phyloP scores from a whole-genome alignment of 2,888 invertebrate species.

The Caenorhabditis zanzibari region DNA sequence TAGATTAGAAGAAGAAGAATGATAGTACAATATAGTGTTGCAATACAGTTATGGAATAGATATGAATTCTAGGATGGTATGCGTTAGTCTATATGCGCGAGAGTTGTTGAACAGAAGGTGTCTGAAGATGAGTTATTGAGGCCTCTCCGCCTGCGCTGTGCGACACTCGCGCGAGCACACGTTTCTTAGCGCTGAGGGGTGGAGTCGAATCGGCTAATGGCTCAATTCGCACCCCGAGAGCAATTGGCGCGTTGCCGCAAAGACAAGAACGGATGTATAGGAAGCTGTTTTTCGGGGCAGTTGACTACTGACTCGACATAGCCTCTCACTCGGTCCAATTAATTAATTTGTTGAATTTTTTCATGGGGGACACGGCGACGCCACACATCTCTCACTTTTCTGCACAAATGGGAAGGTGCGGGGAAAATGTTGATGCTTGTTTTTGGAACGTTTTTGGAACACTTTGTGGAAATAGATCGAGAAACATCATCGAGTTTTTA shows the following conservation, averaged over 20 bases:
- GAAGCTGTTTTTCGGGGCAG: slow-evolving; percentile 63
- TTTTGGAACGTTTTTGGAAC: slow-evolving; percentile 28
- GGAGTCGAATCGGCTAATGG: slow-evolving; percentile 67
- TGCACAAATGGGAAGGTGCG: slow-evolving; percentile 8
- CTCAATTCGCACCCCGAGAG: slow-evolving; percentile 67
- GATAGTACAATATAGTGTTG: neutral
- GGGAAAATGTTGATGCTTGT: slow-evolving; percentile 6
- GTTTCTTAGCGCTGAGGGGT: slow-evolving; percentile 64
- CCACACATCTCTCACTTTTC: slow-evolving; percentile 26
- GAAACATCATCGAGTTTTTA: slow-evolving; percentile 34
- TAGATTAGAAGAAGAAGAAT: neutral
- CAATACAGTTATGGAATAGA: neutral
- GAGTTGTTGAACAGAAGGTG: slow-evolving; percentile 52
- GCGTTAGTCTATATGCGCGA: neutral
- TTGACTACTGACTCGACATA: slow-evolving; percentile 45
- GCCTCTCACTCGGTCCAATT: slow-evolving; percentile 51
- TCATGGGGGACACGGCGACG: slow-evolving; percentile 11
- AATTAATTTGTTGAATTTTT: slow-evolving; percentile 65
- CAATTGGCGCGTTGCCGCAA: slow-evolving; percentile 61
- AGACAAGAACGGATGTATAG: slow-evolving; percentile 65
- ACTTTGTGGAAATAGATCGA: neutral
- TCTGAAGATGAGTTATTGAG: slow-evolving; percentile 63
- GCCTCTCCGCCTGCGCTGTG: slow-evolving; percentile 55
- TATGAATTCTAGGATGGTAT: slow-evolving; percentile 20
- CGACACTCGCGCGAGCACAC: slow-evolving; percentile 54